Percentiles rank a stretch among this genome's conserved stretches.
Evolutionary conservation across 2,888 invertebrate species (phyloP).

Genomic region (Drosophila macrospina): DNA sequence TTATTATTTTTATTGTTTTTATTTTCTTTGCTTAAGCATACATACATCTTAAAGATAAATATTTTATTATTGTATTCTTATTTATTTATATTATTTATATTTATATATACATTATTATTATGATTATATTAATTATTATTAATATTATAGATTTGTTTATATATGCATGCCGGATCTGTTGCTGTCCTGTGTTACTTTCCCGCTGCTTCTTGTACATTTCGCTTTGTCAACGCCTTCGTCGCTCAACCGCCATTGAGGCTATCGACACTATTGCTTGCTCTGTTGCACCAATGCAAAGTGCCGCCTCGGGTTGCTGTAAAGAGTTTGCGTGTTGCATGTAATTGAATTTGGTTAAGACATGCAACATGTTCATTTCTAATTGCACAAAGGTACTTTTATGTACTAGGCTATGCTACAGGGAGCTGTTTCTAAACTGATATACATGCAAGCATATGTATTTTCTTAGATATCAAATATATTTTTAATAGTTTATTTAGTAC

Average conservation of each 20-base stretch:
- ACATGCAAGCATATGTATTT: background rate
- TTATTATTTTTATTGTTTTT: too few relatives aligned
- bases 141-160: too few relatives aligned
- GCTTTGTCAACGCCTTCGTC: constrained; percentile 55
- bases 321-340: constrained; percentile 12
- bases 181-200: too few relatives aligned
- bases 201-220: constrained; percentile 23
- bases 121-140: too few relatives aligned
- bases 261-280: constrained; percentile 57
- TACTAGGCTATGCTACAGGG: background rate
- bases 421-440: background rate
- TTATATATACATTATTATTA: too few relatives aligned
- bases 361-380: background rate
- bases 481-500: too few relatives aligned
- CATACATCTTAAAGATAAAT: too few relatives aligned
- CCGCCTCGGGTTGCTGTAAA: constrained; percentile 18
- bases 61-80: too few relatives aligned
- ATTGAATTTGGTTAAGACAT: constrained; percentile 16
- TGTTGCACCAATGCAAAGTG: constrained; percentile 50
- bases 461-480: background rate
- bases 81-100: too few relatives aligned
- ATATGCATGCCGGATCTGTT: too few relatives aligned
- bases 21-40: too few relatives aligned
- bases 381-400: background rate
- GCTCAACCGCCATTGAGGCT: constrained; percentile 48